Evolutionary conservation across 2,113 vertebrate species (phyloP).

Genomic region (Gymnorhina tibicen): DNA sequence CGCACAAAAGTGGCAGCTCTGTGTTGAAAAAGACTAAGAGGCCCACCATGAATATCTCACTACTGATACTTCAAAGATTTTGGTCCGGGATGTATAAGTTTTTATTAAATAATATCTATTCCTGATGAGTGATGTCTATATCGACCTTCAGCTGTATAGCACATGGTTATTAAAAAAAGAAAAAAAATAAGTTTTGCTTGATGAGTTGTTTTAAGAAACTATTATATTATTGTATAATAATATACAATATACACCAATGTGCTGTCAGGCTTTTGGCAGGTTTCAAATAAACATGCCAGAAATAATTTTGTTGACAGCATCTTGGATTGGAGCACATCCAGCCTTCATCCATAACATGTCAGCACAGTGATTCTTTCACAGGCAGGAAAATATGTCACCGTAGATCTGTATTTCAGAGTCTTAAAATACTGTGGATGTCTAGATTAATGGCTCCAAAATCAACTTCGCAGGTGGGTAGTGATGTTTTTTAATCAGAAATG

Average conservation of each 20-base stretch:
- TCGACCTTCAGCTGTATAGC: not conserved
- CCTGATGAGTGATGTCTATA: not conserved
- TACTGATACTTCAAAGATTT: not conserved
- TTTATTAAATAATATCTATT: not conserved
- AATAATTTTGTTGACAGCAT: slow-evolving; percentile 53
- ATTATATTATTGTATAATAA: not conserved
- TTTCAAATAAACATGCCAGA: slow-evolving; percentile 24
- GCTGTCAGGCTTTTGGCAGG: slow-evolving; percentile 11
- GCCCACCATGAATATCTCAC: too few species aligned
- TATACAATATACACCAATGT: not conserved
- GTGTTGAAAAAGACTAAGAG: not conserved
- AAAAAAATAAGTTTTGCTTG: not conserved
- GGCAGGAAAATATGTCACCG: slow-evolving; percentile 8
- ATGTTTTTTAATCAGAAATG: slow-evolving; percentile 11
- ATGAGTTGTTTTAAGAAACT: not conserved
- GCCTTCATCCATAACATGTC: not conserved
- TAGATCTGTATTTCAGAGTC: not conserved
- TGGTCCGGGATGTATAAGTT: not conserved
- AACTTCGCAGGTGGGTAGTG: not conserved
- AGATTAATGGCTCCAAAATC: not conserved
- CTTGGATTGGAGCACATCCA: slow-evolving; percentile 10
- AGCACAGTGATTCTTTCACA: not conserved
- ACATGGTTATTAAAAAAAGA: not conserved
- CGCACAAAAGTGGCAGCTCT: not conserved
- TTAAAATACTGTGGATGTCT: not conserved